Conservation (phyloP, 2,888 invertebrate species). For the Heliconius cydno region DNA sequence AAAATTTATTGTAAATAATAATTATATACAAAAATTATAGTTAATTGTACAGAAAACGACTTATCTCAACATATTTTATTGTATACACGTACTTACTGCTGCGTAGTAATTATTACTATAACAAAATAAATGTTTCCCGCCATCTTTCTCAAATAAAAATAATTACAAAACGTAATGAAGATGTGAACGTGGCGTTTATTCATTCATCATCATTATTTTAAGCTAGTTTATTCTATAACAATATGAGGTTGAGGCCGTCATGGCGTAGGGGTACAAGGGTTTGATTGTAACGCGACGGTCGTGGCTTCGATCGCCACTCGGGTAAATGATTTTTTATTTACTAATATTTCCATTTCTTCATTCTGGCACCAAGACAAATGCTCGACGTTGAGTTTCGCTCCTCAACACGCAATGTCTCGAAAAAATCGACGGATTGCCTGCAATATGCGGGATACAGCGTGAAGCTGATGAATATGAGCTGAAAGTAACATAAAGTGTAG, state of each 20-base stretch:
- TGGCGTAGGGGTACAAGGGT: too few relatives aligned
- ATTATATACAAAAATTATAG: neutral
- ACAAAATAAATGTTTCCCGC: neutral
- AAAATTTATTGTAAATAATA: neutral
- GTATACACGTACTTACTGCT: neutral
- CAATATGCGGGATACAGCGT: too few relatives aligned
- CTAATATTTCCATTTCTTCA: too few relatives aligned
- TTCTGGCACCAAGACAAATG: too few relatives aligned
- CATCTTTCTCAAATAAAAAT: slow-evolving; percentile 9
- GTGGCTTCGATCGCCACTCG: too few relatives aligned
- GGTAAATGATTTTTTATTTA: too few relatives aligned
- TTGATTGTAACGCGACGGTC: too few relatives aligned
- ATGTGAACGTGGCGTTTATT: neutral
- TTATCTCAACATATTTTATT: neutral
- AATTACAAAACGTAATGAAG: slow-evolving; percentile 1
- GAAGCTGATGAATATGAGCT: too few relatives aligned
- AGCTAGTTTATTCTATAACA: neutral
- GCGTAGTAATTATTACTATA: slow-evolving; percentile 10
- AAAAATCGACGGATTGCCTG: too few relatives aligned
- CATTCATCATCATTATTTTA: neutral
- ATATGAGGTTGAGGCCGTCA: neutral
- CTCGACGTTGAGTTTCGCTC: too few relatives aligned
- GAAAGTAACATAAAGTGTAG: too few relatives aligned
- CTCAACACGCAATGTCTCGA: too few relatives aligned
- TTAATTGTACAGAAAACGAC: neutral